Evolutionary conservation across 1,140 invertebrate species (phyloP).

Genomic region (Drosophila rhopaloa): DNA sequence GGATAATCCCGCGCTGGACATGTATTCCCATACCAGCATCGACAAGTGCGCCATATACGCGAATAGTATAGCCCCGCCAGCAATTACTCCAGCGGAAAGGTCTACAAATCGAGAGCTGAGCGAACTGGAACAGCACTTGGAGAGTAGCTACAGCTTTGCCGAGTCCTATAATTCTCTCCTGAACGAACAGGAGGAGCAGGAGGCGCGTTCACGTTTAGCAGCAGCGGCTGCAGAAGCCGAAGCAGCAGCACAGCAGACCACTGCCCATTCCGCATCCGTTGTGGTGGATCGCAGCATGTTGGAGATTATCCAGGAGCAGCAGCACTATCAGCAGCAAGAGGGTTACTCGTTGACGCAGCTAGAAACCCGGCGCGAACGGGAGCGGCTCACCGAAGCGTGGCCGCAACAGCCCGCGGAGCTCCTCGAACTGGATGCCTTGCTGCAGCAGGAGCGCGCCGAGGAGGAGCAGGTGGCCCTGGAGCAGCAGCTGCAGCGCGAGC

Average conservation of each 20-base stretch:
- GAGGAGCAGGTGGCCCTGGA: conserved; percentile 76
- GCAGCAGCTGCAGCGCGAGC: conserved; percentile 42
- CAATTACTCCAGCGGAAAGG: conserved; percentile 1
- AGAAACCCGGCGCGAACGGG: conserved; percentile 63
- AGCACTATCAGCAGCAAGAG: conserved; percentile 78
- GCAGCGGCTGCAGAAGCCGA: conserved; percentile 4
- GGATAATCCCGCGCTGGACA: background rate
- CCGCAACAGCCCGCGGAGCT: conserved; percentile 47
- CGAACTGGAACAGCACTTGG: conserved; percentile 47
- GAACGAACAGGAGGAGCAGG: conserved; percentile 52
- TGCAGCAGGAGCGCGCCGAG: conserved; percentile 78
- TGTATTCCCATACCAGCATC: conserved; percentile 22
- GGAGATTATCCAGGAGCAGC: conserved; percentile 77
- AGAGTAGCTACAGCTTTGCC: conserved; percentile 72
- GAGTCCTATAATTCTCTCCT: conserved; percentile 80
- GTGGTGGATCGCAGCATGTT: conserved; percentile 54
- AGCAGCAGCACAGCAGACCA: conserved; percentile 14
- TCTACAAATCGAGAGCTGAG: background rate
- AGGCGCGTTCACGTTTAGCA: conserved; percentile 20
- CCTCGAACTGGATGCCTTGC: conserved; percentile 70
- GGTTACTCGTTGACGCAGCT: conserved; percentile 79
- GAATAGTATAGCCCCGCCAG: background rate
- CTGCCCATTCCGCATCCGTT: conserved; percentile 21
- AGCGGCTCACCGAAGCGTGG: conserved; percentile 10
- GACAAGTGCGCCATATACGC: conserved; percentile 39